Base-by-base conservation (phyloP, 2,113 vertebrate species). In the Datnioides undecimradiatus region DNA sequence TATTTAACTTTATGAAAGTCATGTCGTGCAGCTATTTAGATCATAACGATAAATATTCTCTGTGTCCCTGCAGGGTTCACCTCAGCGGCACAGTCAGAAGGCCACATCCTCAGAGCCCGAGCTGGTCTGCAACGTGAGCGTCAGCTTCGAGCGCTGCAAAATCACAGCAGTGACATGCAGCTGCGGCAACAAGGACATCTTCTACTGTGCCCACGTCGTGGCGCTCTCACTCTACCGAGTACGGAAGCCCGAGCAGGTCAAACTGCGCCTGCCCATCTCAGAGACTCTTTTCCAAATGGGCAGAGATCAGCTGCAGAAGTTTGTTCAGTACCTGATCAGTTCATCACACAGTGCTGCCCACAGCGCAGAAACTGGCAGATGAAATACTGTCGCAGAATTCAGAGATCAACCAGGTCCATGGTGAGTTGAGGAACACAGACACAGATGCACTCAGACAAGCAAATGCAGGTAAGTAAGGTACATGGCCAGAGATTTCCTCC, bases 101-200 rank as follows among this genome's bases (percentile, higher is more conserved):
- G 96, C 97, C 90, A 93, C 96, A 67, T 86, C 96, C 48, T 96
- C 97, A 59, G 97, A 98, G 95, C 95, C 95, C 72, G 91, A 92
- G 80, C 79, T 89, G 34, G 92, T 98, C 94, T 99, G 97, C 96
- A 98, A 95, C 84, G 98, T 99, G 90, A 97, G 97, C 93, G 97
- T 99, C 94, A 98, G 97, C 95, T 99, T 99, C 93, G 98, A 99
- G 95, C 98, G 98, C 95, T 99, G 98, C 95, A 99, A 99, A 90
- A 99, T 99, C 96, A 99, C 98, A 76, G 97, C 98, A 41, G 98
- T 99, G 68, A 99, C 98, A 49, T 99, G 97, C 90, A 96, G 96
- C 95, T 99, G 98, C 85, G 97, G 97, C 94, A 98, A 99, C 96
- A 98, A 98, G 93, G 98, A 99, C 96, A 99, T 99, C 95, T 99